phyloP scores from a whole-genome alignment of 2,113 vertebrate species.

The Calyptommatus sinebrachiatus region DNA sequence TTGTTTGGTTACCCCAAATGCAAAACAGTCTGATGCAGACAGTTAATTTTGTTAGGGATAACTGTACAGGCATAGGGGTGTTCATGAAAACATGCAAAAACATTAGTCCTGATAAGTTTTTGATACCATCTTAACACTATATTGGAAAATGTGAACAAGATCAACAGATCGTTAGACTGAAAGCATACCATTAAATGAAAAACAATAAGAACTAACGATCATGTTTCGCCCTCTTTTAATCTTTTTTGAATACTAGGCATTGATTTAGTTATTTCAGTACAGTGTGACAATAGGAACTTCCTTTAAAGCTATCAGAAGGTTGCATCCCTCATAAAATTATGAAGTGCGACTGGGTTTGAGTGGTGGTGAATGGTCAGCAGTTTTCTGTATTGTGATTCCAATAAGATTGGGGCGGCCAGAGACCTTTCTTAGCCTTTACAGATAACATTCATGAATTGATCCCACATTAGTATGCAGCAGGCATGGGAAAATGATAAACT shows the following conservation, averaged over 20 bases:
- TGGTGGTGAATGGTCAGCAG: conserved; percentile 1
- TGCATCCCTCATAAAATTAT: conserved; percentile 3
- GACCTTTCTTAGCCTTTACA: conserved; percentile 62
- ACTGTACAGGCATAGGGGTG: too few species aligned
- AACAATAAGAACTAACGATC: not conserved
- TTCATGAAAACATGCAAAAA: too few species aligned
- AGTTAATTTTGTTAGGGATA: too few species aligned
- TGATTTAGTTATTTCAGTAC: rapidly evolving
- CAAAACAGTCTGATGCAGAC: too few species aligned
- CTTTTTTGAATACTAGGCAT: conserved; percentile 18
- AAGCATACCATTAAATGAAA: not conserved
- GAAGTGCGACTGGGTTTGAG: not conserved
- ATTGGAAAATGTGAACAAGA: too few species aligned
- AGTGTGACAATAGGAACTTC: not conserved
- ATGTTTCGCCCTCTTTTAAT: not conserved
- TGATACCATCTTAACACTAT: too few species aligned
- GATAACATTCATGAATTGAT: conserved; percentile 68
- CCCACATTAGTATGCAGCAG: conserved; percentile 76
- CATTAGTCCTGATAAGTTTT: too few species aligned
- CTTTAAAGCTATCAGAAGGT: not conserved
- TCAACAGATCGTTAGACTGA: not conserved
- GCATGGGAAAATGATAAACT: conserved; percentile 84
- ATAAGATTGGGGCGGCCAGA: conserved; percentile 12
- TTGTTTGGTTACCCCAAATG: too few species aligned
- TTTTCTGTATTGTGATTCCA: not conserved